These are phyloP conservation scores for Arctopsyche grandis DNA, from an alignment of 1,140 invertebrate species.

Conservation along the genomic window DNA sequence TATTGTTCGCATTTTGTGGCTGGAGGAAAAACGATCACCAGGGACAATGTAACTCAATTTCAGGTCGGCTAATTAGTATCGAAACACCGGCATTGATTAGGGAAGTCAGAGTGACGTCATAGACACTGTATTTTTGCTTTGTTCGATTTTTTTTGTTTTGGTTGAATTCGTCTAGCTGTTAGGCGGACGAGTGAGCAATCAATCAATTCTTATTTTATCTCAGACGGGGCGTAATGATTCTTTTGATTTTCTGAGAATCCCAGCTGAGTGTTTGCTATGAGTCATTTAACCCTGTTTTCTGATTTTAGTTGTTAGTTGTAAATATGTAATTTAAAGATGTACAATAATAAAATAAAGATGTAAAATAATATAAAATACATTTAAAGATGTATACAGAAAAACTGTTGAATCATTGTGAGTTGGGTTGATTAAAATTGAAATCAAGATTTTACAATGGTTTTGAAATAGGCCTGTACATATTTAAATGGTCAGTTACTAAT, in stretches of 20 bases:
- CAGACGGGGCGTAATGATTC: slow-evolving; percentile 2
- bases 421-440: too few relatives aligned
- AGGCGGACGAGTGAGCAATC: not conserved
- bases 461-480: too few relatives aligned
- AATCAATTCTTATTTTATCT: slow-evolving; percentile 23
- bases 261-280: not conserved
- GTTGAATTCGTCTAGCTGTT: too few relatives aligned
- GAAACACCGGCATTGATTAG: not conserved
- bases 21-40: not conserved
- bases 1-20: not conserved
- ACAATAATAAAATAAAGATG: too few relatives aligned
- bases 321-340: too few relatives aligned
- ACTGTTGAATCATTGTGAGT: too few relatives aligned
- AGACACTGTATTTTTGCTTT: not conserved
- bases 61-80: slow-evolving; percentile 3
- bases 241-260: not conserved
- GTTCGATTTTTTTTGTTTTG: not conserved
- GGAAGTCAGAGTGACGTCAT: not conserved
- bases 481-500: too few relatives aligned
- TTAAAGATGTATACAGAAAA: too few relatives aligned
- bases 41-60: slow-evolving; percentile 19
- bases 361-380: too few relatives aligned
- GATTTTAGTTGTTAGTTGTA: too few relatives aligned
- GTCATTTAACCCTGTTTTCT: not conserved
- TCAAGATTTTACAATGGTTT: too few relatives aligned